phyloP scores from a whole-genome alignment of 2,888 invertebrate genomes.

The Perdita meconis region DNA sequence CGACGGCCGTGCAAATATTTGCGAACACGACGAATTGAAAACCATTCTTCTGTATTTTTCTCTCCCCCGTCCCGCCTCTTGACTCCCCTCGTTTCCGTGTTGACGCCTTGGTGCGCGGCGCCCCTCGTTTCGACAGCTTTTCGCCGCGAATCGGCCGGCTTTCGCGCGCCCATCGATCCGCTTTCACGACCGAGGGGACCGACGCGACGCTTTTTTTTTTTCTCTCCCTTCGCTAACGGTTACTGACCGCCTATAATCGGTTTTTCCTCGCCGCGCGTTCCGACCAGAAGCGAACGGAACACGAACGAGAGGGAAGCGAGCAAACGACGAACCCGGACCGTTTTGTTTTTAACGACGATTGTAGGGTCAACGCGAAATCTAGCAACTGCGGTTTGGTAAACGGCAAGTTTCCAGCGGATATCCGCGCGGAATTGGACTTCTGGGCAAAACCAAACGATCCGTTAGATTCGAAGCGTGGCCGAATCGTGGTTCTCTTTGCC shows the following conservation, averaged over 20 bases:
- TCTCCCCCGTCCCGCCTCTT: neutral
- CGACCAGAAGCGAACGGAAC: neutral
- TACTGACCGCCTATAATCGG: constrained; percentile 7
- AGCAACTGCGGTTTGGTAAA: constrained; percentile 40
- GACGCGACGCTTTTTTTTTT: too few relatives aligned
- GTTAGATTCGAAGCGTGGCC: constrained; percentile 30
- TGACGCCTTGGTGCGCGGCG: neutral
- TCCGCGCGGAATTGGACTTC: neutral
- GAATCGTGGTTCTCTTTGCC: neutral
- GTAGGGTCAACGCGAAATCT: constrained; percentile 18
- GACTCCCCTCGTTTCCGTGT: neutral
- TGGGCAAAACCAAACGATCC: constrained; percentile 17
- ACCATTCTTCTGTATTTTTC: constrained; percentile 49
- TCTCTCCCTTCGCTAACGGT: neutral
- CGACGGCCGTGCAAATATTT: constrained; percentile 54
- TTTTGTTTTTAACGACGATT: constrained; percentile 5
- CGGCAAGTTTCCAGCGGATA: constrained; percentile 14
- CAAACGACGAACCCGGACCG: neutral
- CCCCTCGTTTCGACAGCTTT: neutral
- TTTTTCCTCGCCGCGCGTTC: constrained; percentile 5
- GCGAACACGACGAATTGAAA: constrained; percentile 43
- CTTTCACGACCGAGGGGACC: neutral
- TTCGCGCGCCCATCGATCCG: neutral
- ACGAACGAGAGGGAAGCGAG: neutral
- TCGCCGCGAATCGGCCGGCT: neutral